A percentile compares a stretch with the other conserved stretches of the same genome.
Conservation (phyloP, 2,888 invertebrate genomes). For the Aporophyla nigra region DNA sequence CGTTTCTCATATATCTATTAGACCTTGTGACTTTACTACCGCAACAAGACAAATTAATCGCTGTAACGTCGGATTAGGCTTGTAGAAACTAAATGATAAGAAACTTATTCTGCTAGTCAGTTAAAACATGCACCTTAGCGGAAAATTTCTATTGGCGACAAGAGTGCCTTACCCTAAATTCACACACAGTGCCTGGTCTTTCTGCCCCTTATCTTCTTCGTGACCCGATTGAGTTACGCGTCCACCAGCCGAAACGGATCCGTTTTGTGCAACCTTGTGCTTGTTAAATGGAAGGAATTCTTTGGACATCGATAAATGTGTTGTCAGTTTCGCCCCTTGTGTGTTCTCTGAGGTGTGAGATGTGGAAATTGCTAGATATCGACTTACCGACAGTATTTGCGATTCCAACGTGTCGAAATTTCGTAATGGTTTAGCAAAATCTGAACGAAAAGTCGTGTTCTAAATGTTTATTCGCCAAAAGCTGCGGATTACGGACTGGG, state of each 20-base stretch:
- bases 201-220: slow-evolving; percentile 12
- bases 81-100: no score
- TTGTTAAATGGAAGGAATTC: slow-evolving; percentile 47
- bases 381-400: background rate
- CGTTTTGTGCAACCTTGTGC: slow-evolving; percentile 47
- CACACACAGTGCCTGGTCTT: slow-evolving; percentile 1
- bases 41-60: no score
- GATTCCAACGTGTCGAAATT: background rate
- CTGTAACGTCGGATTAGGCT: no score
- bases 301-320: slow-evolving; percentile 39
- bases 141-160: no score
- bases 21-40: no score
- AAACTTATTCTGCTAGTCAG: no score
- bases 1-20: no score
- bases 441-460: background rate
- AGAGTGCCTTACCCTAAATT: no score
- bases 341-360: slow-evolving; percentile 16
- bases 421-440: background rate
- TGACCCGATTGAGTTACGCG: slow-evolving; percentile 57
- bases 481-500: no score
- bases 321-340: slow-evolving; percentile 22
- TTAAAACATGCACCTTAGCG: no score
- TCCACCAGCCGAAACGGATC: slow-evolving; percentile 52
- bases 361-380: slow-evolving; percentile 15
- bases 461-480: background rate